phyloP scores from a whole-genome alignment of 2,888 invertebrate species.

The Julus scandinavius region DNA sequence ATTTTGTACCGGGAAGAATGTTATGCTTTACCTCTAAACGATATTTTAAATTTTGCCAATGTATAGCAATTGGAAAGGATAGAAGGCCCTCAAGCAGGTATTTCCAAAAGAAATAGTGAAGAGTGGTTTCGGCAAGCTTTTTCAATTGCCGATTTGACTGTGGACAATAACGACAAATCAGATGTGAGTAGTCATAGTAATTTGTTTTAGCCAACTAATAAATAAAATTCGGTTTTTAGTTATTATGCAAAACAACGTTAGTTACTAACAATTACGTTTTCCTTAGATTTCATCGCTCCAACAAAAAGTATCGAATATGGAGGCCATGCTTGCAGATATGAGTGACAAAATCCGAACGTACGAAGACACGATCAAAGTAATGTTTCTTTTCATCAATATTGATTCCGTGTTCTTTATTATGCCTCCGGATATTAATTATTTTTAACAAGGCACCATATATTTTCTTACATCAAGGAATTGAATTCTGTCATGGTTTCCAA shows the following conservation, averaged over 20 bases:
- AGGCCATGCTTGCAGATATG: background rate
- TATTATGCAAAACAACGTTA: background rate
- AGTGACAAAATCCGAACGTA: background rate
- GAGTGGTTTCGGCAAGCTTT: constrained; percentile 51
- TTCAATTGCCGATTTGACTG: constrained; percentile 55
- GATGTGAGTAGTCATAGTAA: constrained; percentile 22
- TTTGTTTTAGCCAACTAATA: background rate
- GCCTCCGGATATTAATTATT: background rate
- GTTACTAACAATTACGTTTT: background rate
- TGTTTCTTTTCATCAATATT: background rate
- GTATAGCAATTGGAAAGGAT: constrained; percentile 15
- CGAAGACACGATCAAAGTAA: background rate
- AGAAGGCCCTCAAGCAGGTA: background rate
- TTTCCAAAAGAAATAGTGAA: constrained; percentile 3
- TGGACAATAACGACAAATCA: constrained; percentile 26
- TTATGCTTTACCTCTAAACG: no score
- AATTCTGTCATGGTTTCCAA: constrained; percentile 57
- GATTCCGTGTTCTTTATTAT: background rate
- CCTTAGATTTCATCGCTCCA: background rate
- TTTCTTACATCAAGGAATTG: constrained; percentile 52
- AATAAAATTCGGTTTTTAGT: background rate
- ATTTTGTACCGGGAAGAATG: no score
- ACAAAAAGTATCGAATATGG: background rate
- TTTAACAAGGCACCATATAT: background rate
- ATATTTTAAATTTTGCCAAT: background rate